Evolutionary conservation across 1,140 invertebrate species (phyloP).

Genomic region (Drosophila navojoa): DNA sequence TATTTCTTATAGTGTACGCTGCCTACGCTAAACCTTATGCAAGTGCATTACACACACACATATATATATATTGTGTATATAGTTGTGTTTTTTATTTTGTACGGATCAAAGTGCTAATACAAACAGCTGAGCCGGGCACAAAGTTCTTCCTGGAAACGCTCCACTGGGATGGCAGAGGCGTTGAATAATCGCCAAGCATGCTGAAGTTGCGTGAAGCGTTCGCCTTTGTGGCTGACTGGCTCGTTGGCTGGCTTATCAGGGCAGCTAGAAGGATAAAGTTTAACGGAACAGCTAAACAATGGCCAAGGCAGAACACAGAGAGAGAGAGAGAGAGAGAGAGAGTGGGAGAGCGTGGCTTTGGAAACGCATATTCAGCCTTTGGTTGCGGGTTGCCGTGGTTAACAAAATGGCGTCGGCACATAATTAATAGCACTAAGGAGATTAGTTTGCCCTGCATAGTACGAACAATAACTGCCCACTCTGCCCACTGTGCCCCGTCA

Average conservation of each 20-base stretch:
- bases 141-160: constrained; percentile 6
- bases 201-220: constrained; percentile 41
- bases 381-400: constrained; percentile 14
- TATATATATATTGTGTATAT: background rate
- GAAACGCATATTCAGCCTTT: constrained; percentile 2
- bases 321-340: background rate
- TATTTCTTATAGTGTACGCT: background rate
- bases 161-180: background rate
- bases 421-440: constrained; percentile 66
- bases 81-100: constrained; percentile 1
- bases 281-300: constrained; percentile 24
- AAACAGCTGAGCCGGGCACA: background rate
- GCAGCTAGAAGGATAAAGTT: constrained; percentile 48
- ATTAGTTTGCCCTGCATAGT: constrained; percentile 54
- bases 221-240: constrained; percentile 30
- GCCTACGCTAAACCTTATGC: background rate
- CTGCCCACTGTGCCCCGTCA: constrained; percentile 1
- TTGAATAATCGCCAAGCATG: constrained; percentile 13
- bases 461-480: constrained; percentile 4
- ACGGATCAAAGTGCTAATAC: constrained; percentile 27
- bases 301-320: background rate
- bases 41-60: no score
- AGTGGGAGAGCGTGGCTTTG: background rate
- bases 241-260: constrained; percentile 41
- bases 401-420: constrained; percentile 58